Evolutionary conservation across 2,113 vertebrate species (phyloP).

Genomic region (Catharus bicknelli): DNA sequence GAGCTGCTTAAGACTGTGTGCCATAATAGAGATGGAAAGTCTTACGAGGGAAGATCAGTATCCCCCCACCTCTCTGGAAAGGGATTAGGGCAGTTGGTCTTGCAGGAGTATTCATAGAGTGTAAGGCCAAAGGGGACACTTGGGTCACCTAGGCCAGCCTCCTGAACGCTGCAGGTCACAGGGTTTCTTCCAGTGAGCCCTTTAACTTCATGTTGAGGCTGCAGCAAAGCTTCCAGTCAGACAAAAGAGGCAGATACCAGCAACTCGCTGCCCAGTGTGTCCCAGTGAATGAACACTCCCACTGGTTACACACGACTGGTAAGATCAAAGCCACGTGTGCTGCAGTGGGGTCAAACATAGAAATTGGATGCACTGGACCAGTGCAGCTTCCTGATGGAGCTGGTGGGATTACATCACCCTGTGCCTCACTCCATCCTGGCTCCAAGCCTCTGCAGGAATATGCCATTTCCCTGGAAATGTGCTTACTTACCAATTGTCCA

Average conservation of each 20-base stretch:
- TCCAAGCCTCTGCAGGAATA: not conserved
- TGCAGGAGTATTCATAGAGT: slow-evolving; percentile 47
- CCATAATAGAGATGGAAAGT: slow-evolving; percentile 64
- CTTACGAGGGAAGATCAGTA: slow-evolving; percentile 58
- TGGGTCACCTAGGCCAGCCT: slow-evolving; percentile 35
- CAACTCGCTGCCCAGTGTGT: not conserved
- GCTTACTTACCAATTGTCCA: not conserved
- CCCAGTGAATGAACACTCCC: not conserved
- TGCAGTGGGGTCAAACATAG: not conserved
- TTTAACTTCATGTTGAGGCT: not conserved
- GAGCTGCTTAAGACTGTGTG: slow-evolving; percentile 54
- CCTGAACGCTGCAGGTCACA: not conserved
- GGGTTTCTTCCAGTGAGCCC: not conserved
- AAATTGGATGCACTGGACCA: not conserved
- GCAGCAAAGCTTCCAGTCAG: not conserved
- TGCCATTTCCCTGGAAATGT: not conserved
- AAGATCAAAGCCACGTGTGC: not conserved
- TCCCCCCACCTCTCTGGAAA: slow-evolving; percentile 34
- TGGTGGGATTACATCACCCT: not conserved
- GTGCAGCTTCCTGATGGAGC: not conserved
- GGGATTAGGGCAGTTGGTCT: slow-evolving; percentile 68
- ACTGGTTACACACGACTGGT: not conserved
- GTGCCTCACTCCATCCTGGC: not conserved
- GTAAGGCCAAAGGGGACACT: not conserved
- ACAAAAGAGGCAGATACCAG: not conserved